phyloP scores from a whole-genome alignment of 1,140 invertebrate species.

The Philaenus spumarius region DNA sequence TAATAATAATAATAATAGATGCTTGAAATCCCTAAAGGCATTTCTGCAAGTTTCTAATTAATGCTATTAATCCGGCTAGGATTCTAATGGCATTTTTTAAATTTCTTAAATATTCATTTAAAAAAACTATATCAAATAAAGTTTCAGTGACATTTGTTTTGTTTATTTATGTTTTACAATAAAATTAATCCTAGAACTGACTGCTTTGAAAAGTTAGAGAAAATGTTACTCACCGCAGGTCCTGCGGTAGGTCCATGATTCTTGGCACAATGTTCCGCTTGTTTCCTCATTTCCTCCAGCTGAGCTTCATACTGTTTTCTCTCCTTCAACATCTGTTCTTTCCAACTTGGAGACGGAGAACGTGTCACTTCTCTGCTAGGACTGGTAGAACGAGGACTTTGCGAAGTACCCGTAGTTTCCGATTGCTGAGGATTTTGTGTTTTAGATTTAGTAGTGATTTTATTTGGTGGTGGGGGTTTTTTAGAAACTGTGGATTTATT shows the following conservation, averaged over 20 bases:
- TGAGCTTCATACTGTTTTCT: neutral
- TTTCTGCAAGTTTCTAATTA: too few species aligned
- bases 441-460: neutral
- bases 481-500: neutral
- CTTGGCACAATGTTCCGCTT: conserved; percentile 1
- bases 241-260: neutral
- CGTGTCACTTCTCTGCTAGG: neutral
- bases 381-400: neutral
- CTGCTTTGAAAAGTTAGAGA: too few species aligned
- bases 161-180: too few species aligned
- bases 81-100: too few species aligned
- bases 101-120: too few species aligned
- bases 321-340: neutral
- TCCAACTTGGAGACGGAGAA: neutral
- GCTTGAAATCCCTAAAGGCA: too few species aligned
- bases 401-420: neutral
- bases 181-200: too few species aligned
- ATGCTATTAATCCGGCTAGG: too few species aligned
- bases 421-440: neutral
- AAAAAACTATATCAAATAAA: too few species aligned
- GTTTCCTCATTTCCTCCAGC: neutral
- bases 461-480: neutral
- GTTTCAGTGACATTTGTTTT: too few species aligned
- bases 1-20: too few species aligned
- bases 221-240: too few species aligned